Evolutionary conservation across 2,888 invertebrate genomes (phyloP), one percentile per base, ranked within the genome.

Genomic region (Andrena haemorrhoa): DNA sequence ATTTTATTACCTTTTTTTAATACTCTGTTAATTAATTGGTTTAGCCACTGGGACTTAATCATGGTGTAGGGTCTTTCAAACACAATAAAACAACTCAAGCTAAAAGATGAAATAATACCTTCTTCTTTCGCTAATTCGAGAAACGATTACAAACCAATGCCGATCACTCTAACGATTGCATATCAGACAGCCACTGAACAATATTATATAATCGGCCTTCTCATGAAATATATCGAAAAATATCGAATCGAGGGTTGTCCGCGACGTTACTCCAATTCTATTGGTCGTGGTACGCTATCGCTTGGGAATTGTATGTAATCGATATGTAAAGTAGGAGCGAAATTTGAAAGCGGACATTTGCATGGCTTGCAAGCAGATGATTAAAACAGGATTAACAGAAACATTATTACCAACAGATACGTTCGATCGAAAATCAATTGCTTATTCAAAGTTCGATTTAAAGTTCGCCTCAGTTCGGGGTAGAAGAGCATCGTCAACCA

Each of bases 141-240:
- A 33, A 2, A 29, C 6, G 6, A 29, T 20, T 5, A 47, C 16
- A 29, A 51, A 35, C 7, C 7, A 16, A 23, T 33, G 10, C 8
- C 10, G 12, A 29, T n/a, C 7, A 8, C 2, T 2, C n/a, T 8
- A 8, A 20, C 0, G 5, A 1, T 4, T 33, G 0, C 0, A 26
- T 20, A 20, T 12, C 6, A 5, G 4, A 63, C 47, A 56, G 26
- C 16, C 69, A 66, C 49, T 2, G 47, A 70, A 26, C 5, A 71
- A 41, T 56, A 66, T 81, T 83, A 81, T 53, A 81, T 83, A 83
- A 83, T 20, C 20, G 10, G 2, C 12, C 2, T n/a, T 10, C 26
- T 33, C 35, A 12, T 69, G n/a, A 47, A 16, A 29, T 31, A 66
- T 69, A 73, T 69, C 79, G 72, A 74, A 60, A 60, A 10, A 47